Percentiles rank a stretch among this genome's conserved stretches.
phyloP scores from a whole-genome alignment of 2,888 invertebrate genomes.

The Spodoptera exigua region DNA sequence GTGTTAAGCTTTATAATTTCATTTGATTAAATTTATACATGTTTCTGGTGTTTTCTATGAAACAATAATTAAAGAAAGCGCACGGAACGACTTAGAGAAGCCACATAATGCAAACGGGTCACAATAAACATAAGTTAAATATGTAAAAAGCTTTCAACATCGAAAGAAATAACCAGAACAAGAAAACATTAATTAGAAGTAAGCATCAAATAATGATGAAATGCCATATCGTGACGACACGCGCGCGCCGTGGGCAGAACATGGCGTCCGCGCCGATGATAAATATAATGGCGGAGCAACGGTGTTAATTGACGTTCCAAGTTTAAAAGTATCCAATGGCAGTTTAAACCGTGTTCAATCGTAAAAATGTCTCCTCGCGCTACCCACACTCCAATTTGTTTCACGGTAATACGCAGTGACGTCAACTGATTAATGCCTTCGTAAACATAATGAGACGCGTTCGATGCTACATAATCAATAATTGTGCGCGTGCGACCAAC shows the following conservation, averaged over 20 bases:
- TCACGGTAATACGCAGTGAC: constrained; percentile 81
- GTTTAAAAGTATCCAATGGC: constrained; percentile 62
- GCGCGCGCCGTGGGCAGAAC: constrained; percentile 67
- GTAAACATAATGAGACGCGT: constrained; percentile 80
- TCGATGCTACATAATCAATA: constrained; percentile 79
- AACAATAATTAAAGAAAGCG: neutral
- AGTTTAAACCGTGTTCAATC: constrained; percentile 65
- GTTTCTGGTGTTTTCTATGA: too few relatives aligned
- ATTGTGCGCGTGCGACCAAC: constrained; percentile 65
- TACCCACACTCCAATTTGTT: constrained; percentile 80
- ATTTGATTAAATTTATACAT: too few relatives aligned
- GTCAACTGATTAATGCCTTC: constrained; percentile 82
- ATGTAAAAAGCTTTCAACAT: constrained; percentile 28
- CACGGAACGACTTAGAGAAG: neutral
- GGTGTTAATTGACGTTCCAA: constrained; percentile 76
- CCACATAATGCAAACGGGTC: constrained; percentile 1
- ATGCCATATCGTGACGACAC: constrained; percentile 55
- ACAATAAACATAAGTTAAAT: constrained; percentile 5
- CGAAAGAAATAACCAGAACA: constrained; percentile 32
- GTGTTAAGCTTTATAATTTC: too few relatives aligned
- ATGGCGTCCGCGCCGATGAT: constrained; percentile 61
- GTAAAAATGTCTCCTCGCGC: constrained; percentile 78
- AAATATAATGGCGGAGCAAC: constrained; percentile 66
- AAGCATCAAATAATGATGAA: constrained; percentile 50
- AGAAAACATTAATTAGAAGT: constrained; percentile 52